Base-by-base conservation (phyloP, 1,140 invertebrate species). In the Bombus confusus region DNA sequence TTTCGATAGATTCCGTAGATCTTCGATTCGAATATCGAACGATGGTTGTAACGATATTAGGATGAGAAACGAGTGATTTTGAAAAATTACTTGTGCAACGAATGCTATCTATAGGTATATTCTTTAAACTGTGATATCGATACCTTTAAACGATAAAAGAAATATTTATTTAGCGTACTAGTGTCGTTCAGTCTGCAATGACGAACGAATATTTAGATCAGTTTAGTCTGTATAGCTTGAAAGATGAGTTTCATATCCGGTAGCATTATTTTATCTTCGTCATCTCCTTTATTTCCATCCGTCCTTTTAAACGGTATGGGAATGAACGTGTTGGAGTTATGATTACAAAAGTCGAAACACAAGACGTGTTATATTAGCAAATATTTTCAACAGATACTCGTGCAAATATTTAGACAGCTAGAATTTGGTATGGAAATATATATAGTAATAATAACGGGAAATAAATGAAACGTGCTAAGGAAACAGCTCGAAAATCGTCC, bases 111-210 rank as follows among this genome's bases (percentile, higher is more conserved):
- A 66, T 66, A 66, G 57, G 34, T 59, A 59, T 83, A 41, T 78
- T 80, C 78, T 80, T 71, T 62, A 31, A 85, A 34, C 68, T 85
- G 77, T 85, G 83, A 85, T 85, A 85, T 34, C 34, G 59, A 41
- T 41, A 37, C 72, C 66, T 75, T 75, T 64, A 37, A 57, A 43
- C 18, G 34, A 41, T n/a, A 57, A 31, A 47, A 73, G 13, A 37
- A n/a, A 52, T 79, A 79, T 84, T 79, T 85, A 80, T 72, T 85
- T 72, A 80, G 31, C 57, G 41, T 71, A 71, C 43, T 57, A 37
- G 34, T 22, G 59, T 62, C 52, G 25, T 47, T 82, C 31, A 9
- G 22, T 37, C 22, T 39, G 31, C 1, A 22, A 78, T 22, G 37
- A 47, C 28, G 64, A 18, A 79, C 25, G 62, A 34, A 47, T 69